Percentiles rank a stretch among this genome's conserved stretches.
Conservation (phyloP, 2,797 vertebrate species). For the Acestrorhynchus altus region DNA sequence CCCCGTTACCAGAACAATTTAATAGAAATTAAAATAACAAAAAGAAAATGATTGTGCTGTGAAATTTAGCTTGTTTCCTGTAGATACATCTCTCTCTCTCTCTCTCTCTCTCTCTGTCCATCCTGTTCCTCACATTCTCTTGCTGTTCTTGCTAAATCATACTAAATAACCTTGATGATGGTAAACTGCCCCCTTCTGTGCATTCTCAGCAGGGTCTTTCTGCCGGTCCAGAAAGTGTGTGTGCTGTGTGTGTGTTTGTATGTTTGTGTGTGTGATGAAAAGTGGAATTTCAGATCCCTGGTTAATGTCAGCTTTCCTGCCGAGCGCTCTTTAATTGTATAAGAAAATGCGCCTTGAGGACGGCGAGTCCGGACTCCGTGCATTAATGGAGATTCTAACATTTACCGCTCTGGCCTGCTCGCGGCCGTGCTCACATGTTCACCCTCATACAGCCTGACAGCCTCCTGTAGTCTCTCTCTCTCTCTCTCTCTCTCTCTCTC, state of each 20-base stretch:
- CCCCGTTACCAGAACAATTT: too few species aligned
- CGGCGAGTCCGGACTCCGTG: conserved; percentile 56
- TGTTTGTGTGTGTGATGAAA: not conserved
- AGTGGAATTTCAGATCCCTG: conserved; percentile 25
- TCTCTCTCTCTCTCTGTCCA: not conserved
- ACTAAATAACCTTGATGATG: conserved; percentile 60
- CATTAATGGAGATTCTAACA: conserved; percentile 66
- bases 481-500: not conserved
- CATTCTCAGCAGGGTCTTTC: conserved; percentile 36
- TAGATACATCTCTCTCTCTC: too few species aligned
- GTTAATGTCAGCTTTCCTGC: conserved; percentile 27
- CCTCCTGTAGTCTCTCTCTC: not conserved
- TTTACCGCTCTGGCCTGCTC: conserved; percentile 47
- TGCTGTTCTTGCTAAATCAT: conserved; percentile 49
- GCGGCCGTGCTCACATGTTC: conserved; percentile 52
- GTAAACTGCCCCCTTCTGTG: conserved; percentile 43
- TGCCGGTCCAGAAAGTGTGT: conserved; percentile 42
- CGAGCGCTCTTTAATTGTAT: conserved; percentile 10
- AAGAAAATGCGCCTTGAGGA: conserved; percentile 62
- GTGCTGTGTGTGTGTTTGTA: conserved; percentile 18
- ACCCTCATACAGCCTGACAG: conserved; percentile 44
- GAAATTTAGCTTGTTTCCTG: too few species aligned
- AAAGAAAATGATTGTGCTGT: too few species aligned
- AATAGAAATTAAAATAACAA: too few species aligned
- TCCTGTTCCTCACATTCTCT: conserved; percentile 13